Evolutionary conservation across 2,888 invertebrate species (phyloP), one percentile per base, ranked within the genome.

Genomic region (Drosophila subquinaria): DNA sequence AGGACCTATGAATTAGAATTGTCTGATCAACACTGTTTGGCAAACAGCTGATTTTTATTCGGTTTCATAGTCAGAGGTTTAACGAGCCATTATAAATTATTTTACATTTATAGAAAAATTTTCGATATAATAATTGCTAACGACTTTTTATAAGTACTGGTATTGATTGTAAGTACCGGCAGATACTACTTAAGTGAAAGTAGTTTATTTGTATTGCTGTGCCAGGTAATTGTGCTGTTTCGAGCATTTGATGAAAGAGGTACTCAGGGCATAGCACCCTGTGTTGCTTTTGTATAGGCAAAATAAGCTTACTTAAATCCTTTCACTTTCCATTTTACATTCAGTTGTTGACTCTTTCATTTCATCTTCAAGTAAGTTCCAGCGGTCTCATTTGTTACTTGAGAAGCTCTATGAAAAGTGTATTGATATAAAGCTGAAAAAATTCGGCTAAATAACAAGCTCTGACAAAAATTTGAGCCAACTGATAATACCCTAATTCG

Each of bases 271-370:
- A 71, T 23, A 60, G 47, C 53, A 66, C 64, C 42, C 59, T 36
- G 43, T 45, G 57, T 47, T 40, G 48, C 63, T 47, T 59, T 86
- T 86, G 69, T 74, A 63, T 69, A 80, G 76, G 56, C 62, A 35
- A 50, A 68, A 61, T 61, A 65, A 70, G 76, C 71, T 80, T 76
- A 85, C 74, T 76, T 73, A 69, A 77, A 56, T 86, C 84, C 84
- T 85, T 85, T 85, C 84, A 85, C 84, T 85, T 85, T 85, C 55
- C 59, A 68, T 52, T 73, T 72, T 73, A 52, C 69, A 76, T 69
- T 73, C 72, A 67, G 64, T 65, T 72, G 68, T 51, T 38, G 10
- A 38, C 36, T 76, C 76, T 82, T 86, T 74, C 73, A 69, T 73
- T 70, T 68, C 45, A 53, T 2, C 27, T 20, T 43, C 63, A 61